Evolutionary conservation across 2,888 invertebrate species (phyloP), one percentile per base, ranked within the genome.

Genomic region (Alloscopus bannaensis): DNA sequence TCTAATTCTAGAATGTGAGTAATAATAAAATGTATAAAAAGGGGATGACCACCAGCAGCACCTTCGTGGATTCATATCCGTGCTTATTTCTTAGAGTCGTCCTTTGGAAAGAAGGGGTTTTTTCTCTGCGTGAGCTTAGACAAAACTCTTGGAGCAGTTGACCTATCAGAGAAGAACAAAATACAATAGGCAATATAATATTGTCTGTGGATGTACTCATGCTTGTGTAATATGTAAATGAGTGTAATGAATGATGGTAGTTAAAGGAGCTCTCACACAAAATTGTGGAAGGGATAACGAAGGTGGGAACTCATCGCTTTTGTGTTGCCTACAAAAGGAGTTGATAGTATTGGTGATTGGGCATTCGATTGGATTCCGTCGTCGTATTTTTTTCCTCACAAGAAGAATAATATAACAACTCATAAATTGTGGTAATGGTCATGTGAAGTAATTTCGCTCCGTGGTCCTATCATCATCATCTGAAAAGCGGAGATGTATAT

Each of bases 311-410:
- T 75, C 66, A 50, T 75, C 64, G 59, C 60, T n/a, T n/a, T n/a
- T 60, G 76, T 68, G 47, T 76, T 76, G 57, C 76, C 68, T 76
- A 76, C 68, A 76, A n/a, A 73, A 73, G 60, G 60, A 68, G 68
- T 68, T 29, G 76, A 65, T 66, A 73, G 65, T 68, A 76, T 76
- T 60, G 76, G 68, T 68, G 68, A 76, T 76, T 76, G 76, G 68
- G 57, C 68, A 68, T 76, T 66, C 59, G 68, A 76, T 60, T 68
- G 76, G 62, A 52, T 68, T 68, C 40, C 13, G 59, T 24, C n/a
- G n/a, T n/a, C n/a, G n/a, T n/a, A 59, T 68, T 68, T 73, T 68
- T 62, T n/a, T n/a, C n/a, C n/a, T n/a, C n/a, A n/a, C n/a, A 26
- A 45, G 36, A 47, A 45, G 62, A 76, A 68, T 68, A n/a, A n/a